These are phyloP conservation scores for Protaetia brevitarsis DNA, from an alignment of 1,140 invertebrate species.

Conservation along the genomic window DNA sequence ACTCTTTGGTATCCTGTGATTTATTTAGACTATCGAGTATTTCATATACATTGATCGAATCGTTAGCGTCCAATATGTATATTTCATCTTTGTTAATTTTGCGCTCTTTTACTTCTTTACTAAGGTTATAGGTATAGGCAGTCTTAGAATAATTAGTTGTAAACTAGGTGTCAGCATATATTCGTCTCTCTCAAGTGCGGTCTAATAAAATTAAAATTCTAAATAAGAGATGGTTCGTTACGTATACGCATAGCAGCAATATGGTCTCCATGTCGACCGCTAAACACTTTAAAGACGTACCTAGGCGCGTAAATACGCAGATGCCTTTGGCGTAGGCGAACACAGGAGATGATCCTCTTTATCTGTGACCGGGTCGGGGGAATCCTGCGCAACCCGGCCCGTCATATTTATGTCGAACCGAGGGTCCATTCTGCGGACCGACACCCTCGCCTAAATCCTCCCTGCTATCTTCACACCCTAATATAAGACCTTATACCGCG, in stretches of 20 bases:
- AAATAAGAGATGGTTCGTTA: background rate
- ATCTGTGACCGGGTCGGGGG: constrained; percentile 36
- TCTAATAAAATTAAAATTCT: constrained; percentile 20
- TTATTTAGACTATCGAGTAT: too few species aligned
- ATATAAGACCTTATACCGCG: background rate
- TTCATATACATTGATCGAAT: too few species aligned
- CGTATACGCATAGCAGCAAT: background rate
- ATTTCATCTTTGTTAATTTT: too few species aligned
- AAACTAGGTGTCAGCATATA: too few species aligned
- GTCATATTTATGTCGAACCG: constrained; percentile 31
- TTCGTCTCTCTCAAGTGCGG: background rate
- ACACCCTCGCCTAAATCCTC: constrained; percentile 27
- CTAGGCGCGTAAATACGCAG: constrained; percentile 15
- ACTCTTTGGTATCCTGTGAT: too few species aligned
- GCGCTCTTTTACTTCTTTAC: too few species aligned
- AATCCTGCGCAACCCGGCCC: constrained; percentile 25
- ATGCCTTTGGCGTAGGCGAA: constrained; percentile 27
- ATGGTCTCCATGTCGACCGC: background rate
- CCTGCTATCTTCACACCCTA: constrained; percentile 21
- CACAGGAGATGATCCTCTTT: constrained; percentile 35
- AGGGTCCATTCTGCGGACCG: constrained; percentile 20
- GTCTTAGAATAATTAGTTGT: too few species aligned
- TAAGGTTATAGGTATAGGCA: too few species aligned
- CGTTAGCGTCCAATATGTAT: too few species aligned
- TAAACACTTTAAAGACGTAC: constrained; percentile 22